Base-by-base conservation (phyloP, 1,140 invertebrate species). In the Chelonus insularis region DNA sequence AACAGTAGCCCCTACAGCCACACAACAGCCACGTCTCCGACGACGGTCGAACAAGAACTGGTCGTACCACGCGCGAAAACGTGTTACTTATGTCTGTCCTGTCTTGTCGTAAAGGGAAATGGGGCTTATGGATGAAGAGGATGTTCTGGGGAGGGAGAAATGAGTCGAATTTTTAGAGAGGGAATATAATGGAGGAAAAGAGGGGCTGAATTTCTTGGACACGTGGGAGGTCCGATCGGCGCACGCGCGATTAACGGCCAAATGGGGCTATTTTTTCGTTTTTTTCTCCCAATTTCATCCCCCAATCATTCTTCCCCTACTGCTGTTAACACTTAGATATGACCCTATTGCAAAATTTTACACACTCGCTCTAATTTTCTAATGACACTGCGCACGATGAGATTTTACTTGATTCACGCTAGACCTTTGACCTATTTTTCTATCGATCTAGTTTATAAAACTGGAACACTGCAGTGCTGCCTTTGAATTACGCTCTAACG, bases 341-440 rank as follows among this genome's bases (percentile, higher is more conserved):
- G 18, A 20, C 36, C 9, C 6, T 8, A 32, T 18, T 16, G 36
- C 20, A 6, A 55, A 41, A 32, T 50, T 50, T 50, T 29, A 32
- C 18, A 41, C 12, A 18, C 14, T 20, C 41, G 41, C 12, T 45
- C 45, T 23, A 48, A 39, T 39, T 39, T 39, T 39, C 9, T 39
- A 39, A 39, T 39, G 36, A 39, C 36, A 11, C 12, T 39, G 36
- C 36, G 36, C 36, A n/a, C 9, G 12, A 39, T 39, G 9, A 39
- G 3, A 12, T n/a, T 16, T 16, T 8, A 48, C 48, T 16, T 7
- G 47, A 34, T 57, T 25, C 29, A 23, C 9, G 55, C 57, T 66
- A 68, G 70, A 74, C 64, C 72, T 78, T 70, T 77, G 77, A 79
- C 76, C 77, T 66, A 80, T 78, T 76, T 79, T 79, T 73, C 69